Percentiles rank a stretch among this genome's conserved stretches.
Conservation (phyloP, 2,888 invertebrate species). For the Lithophane leautieri region DNA sequence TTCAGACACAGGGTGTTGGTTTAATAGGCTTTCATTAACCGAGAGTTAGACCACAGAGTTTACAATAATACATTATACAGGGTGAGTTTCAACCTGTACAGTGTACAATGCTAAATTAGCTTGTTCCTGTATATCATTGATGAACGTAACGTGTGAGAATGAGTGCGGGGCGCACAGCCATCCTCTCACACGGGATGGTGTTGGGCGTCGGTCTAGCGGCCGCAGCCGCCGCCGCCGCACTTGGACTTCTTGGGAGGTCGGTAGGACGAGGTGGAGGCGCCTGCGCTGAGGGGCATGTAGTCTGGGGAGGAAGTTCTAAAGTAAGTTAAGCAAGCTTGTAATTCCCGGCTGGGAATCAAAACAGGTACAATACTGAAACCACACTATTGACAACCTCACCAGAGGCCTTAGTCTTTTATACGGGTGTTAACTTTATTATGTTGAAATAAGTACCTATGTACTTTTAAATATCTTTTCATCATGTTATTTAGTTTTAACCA, state of each 20-base stretch:
- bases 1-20: background rate
- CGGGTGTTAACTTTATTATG: too few relatives aligned
- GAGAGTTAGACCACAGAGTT: too few relatives aligned
- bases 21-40: too few relatives aligned
- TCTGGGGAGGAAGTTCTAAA: constrained; percentile 67
- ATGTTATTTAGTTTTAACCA: too few relatives aligned
- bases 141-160: background rate
- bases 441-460: too few relatives aligned
- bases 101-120: background rate
- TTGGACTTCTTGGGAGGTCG: constrained; percentile 83
- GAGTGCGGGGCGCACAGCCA: background rate
- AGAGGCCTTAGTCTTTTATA: too few relatives aligned
- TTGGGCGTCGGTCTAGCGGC: constrained; percentile 66
- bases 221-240: constrained; percentile 85
- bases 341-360: background rate
- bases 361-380: background rate
- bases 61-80: background rate
- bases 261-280: constrained; percentile 81
- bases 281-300: constrained; percentile 82
- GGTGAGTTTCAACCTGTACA: background rate
- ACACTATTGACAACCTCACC: background rate
- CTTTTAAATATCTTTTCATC: too few relatives aligned
- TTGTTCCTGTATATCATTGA: background rate
- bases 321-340: background rate
- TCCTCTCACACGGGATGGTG: background rate